Percentiles rank a stretch among this genome's conserved stretches.
Conservation (phyloP, 1,140 invertebrate species). For the Radopholus similis region DNA sequence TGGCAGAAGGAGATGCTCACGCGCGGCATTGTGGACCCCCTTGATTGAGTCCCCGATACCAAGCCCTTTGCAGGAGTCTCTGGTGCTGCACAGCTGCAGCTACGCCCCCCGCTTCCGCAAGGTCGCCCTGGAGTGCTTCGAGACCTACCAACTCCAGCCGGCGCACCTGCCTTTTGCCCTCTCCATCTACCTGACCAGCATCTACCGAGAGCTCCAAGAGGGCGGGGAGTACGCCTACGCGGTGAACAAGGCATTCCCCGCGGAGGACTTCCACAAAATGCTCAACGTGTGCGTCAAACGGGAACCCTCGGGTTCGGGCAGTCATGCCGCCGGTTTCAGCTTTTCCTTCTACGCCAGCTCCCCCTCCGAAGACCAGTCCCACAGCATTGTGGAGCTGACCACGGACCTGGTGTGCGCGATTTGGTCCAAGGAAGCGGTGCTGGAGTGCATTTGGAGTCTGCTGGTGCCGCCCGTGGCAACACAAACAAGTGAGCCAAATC, state of each 20-base stretch:
- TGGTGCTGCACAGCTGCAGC: constrained; percentile 48
- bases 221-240: constrained; percentile 29
- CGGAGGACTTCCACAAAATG: constrained; percentile 43
- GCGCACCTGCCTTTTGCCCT: constrained; percentile 37
- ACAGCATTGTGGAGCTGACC: constrained; percentile 21
- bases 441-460: constrained; percentile 31
- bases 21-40: constrained; percentile 44
- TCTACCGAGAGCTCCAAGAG: constrained; percentile 36
- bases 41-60: too few species aligned
- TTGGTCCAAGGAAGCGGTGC: constrained; percentile 34
- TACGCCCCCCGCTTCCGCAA: constrained; percentile 29
- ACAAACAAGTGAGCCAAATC: background rate
- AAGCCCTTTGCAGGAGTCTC: too few species aligned
- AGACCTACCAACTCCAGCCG: constrained; percentile 41
- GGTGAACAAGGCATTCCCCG: constrained; percentile 32
- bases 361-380: background rate
- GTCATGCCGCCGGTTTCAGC: constrained; percentile 17
- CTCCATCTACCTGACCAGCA: constrained; percentile 39
- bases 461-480: constrained; percentile 8
- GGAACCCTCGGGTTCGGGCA: background rate
- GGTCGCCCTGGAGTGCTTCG: constrained; percentile 38
- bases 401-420: constrained; percentile 22
- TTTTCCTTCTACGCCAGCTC: constrained; percentile 32
- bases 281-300: constrained; percentile 38
- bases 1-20: constrained; percentile 43